A percentile compares a stretch with the other conserved stretches of the same genome.
These are phyloP conservation scores for Drosophila athabasca DNA, from an alignment of 1,140 invertebrate species.

Conservation along the genomic window DNA sequence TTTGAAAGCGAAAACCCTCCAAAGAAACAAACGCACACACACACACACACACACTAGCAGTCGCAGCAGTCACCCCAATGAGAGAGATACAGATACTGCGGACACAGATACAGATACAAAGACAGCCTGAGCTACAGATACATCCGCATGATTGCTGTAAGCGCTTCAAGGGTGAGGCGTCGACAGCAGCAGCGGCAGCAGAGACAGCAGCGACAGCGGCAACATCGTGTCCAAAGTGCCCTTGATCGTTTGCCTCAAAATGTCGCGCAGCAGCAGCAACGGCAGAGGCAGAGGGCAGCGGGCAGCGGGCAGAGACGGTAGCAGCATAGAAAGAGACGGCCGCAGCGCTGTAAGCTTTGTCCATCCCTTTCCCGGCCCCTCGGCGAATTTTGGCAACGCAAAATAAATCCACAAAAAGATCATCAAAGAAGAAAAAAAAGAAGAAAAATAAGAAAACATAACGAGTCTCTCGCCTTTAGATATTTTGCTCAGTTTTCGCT, in stretches of 20 bases:
- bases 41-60: constrained; percentile 28
- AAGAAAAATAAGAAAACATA: constrained; percentile 31
- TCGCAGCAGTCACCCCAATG: constrained; percentile 31
- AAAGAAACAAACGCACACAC: constrained; percentile 43
- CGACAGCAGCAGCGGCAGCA: constrained; percentile 27
- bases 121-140: constrained; percentile 32
- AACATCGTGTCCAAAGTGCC: constrained; percentile 74
- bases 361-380: constrained; percentile 48
- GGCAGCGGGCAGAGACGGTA: constrained; percentile 8
- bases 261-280: constrained; percentile 52
- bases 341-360: constrained; percentile 68
- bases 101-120: constrained; percentile 39
- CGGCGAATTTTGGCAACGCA: constrained; percentile 70
- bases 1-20: constrained; percentile 81
- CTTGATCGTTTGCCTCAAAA: constrained; percentile 69
- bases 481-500: constrained; percentile 59
- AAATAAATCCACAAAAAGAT: constrained; percentile 38
- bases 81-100: constrained; percentile 30
- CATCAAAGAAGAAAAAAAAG: constrained; percentile 7
- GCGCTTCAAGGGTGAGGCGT: constrained; percentile 76
- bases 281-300: too few relatives aligned
- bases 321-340: constrained; percentile 20
- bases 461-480: constrained; percentile 48
- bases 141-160: constrained; percentile 63
- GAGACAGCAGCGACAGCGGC: constrained; percentile 6